A percentile compares a stretch with the other conserved stretches of the same genome.
Conservation (phyloP, 1,140 invertebrate genomes). For the Drosophila pectinifera region DNA sequence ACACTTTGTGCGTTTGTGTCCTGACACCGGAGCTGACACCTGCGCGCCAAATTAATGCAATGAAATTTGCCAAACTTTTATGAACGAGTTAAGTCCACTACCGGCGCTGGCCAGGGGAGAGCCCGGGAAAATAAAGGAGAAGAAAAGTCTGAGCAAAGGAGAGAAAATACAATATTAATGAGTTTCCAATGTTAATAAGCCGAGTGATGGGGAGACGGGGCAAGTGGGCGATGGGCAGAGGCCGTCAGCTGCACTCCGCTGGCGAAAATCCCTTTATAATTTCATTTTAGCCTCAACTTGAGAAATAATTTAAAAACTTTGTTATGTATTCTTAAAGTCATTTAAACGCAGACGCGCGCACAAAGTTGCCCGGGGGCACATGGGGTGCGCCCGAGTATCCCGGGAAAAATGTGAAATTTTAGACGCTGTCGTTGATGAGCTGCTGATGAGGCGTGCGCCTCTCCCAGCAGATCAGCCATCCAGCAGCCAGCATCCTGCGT, state of each 20-base stretch:
- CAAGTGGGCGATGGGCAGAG: slow-evolving; percentile 13
- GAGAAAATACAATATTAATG: slow-evolving; percentile 76
- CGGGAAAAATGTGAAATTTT: slow-evolving; percentile 49
- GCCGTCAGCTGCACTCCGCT: slow-evolving; percentile 72
- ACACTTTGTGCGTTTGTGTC: slow-evolving; percentile 50
- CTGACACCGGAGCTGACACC: slow-evolving; percentile 61
- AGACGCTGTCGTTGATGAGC: slow-evolving; percentile 72
- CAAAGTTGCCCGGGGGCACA: slow-evolving; percentile 19
- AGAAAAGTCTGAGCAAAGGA: slow-evolving; percentile 8
- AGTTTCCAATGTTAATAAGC: slow-evolving; percentile 83
- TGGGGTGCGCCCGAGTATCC: slow-evolving; percentile 4
- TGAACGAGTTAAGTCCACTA: slow-evolving; percentile 67
- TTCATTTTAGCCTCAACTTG: slow-evolving; percentile 75
- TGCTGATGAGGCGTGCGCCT: slow-evolving; percentile 65
- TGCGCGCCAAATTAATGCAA: slow-evolving; percentile 76
- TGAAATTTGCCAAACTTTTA: slow-evolving; percentile 76
- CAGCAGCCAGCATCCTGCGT: neutral
- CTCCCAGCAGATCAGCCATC: neutral
- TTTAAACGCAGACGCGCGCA: slow-evolving; percentile 47
- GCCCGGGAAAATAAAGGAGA: neutral
- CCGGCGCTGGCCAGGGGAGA: slow-evolving; percentile 17
- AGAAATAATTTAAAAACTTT: slow-evolving; percentile 81
- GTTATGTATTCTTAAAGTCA: slow-evolving; percentile 81
- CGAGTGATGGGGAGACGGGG: slow-evolving; percentile 25
- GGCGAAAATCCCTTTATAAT: slow-evolving; percentile 75